A percentile compares a stretch with the other conserved stretches of the same genome.
These are phyloP conservation scores for Plebejus anna DNA, from an alignment of 2,888 invertebrate genomes.

Conservation along the genomic window DNA sequence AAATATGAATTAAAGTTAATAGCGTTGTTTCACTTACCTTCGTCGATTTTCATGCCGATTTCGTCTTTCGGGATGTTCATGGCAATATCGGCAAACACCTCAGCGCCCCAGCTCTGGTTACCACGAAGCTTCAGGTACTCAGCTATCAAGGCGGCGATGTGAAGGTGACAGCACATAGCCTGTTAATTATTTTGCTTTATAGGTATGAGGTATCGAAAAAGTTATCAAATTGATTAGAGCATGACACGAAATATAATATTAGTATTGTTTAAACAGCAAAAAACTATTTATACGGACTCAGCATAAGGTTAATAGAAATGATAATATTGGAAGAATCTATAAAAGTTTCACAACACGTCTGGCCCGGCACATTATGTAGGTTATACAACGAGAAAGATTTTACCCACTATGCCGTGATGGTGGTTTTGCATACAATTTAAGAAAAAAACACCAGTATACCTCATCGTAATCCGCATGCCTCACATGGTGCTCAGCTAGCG, in stretches of 20 bases:
- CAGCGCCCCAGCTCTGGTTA: constrained; percentile 91
- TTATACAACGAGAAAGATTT: too few relatives aligned
- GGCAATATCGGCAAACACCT: constrained; percentile 90
- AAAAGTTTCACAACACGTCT: too few relatives aligned
- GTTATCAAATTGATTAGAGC: not conserved
- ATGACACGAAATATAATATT: not conserved
- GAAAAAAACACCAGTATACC: constrained; percentile 63
- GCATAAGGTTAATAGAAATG: too few relatives aligned
- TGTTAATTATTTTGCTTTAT: constrained; percentile 46
- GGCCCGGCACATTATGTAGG: too few relatives aligned
- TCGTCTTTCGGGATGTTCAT: constrained; percentile 93
- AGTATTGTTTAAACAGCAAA: not conserved
- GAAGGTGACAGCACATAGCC: constrained; percentile 96
- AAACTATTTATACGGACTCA: too few relatives aligned
- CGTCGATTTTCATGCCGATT: constrained; percentile 89
- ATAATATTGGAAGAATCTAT: too few relatives aligned
- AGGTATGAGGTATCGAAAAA: too few relatives aligned
- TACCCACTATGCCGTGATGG: not conserved
- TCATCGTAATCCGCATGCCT: constrained; percentile 92
- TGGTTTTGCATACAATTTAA: not conserved
- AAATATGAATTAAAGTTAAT: constrained; percentile 45
- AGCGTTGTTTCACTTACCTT: constrained; percentile 75
- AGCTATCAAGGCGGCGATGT: constrained; percentile 96
- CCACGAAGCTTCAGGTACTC: constrained; percentile 91
- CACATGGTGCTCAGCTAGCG: constrained; percentile 93